phyloP scores from a whole-genome alignment of 1,140 invertebrate species.

The Rhyacophila brunnea region DNA sequence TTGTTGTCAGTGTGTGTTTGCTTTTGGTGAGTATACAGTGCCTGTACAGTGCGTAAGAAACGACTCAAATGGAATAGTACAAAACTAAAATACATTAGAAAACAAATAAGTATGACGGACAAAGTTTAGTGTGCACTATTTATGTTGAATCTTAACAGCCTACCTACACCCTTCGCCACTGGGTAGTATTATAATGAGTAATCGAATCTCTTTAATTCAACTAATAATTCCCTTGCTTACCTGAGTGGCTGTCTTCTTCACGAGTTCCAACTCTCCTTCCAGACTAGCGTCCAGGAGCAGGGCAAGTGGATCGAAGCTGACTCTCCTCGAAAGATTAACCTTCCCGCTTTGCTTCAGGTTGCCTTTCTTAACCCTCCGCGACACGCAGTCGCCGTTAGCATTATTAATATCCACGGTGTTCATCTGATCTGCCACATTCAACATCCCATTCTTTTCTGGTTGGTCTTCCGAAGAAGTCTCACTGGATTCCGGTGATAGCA shows the following conservation, averaged over 20 bases:
- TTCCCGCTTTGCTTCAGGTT: slow-evolving; percentile 72
- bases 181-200: too few relatives aligned
- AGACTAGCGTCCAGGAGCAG: slow-evolving; percentile 94
- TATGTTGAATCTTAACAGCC: too few relatives aligned
- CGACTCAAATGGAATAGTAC: too few relatives aligned
- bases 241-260: slow-evolving; percentile 91
- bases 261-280: slow-evolving; percentile 96
- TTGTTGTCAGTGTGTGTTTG: too few relatives aligned
- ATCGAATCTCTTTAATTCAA: too few relatives aligned
- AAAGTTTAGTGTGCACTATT: too few relatives aligned
- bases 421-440: slow-evolving; percentile 51
- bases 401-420: slow-evolving; percentile 53
- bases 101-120: too few relatives aligned
- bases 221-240: slow-evolving; percentile 49
- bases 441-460: slow-evolving; percentile 51
- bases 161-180: too few relatives aligned
- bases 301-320: slow-evolving; percentile 97
- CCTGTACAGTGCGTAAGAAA: too few relatives aligned
- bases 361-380: slow-evolving; percentile 69
- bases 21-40: too few relatives aligned
- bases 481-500: slow-evolving; percentile 24
- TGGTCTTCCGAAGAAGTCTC: slow-evolving; percentile 45
- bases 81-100: too few relatives aligned
- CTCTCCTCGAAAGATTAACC: slow-evolving; percentile 72
- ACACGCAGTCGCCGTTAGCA: slow-evolving; percentile 54